Percentiles rank a stretch among this genome's conserved stretches.
Conservation (phyloP, 2,113 vertebrate species). For the Periophthalmodon schlosseri region DNA sequence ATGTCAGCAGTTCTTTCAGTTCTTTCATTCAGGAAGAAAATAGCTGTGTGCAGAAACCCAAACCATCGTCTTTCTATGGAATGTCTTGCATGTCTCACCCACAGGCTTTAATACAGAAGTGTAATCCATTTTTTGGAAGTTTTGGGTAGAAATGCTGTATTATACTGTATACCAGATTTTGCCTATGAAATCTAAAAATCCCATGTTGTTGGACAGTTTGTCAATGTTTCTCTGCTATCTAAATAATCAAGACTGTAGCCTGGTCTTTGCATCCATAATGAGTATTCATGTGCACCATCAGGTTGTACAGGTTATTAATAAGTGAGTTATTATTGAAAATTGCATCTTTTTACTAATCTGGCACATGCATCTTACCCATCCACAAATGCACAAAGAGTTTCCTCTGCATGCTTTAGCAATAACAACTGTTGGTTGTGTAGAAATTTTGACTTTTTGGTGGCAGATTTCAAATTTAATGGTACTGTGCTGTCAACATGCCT, state of each 20-base stretch:
- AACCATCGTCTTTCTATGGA: conserved; percentile 9
- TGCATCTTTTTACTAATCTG: neutral
- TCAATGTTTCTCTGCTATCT: too few species aligned
- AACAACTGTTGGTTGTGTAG: neutral
- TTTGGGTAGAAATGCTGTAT: neutral
- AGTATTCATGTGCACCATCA: neutral
- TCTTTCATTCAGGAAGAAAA: conserved; percentile 27
- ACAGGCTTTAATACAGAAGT: conserved; percentile 31
- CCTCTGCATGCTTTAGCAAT: neutral
- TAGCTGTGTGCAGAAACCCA: conserved; percentile 26
- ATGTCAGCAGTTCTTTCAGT: conserved; percentile 40
- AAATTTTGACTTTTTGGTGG: neutral
- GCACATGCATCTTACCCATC: too few species aligned
- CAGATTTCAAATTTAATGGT: neutral
- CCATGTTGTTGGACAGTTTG: neutral
- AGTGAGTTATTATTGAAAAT: neutral
- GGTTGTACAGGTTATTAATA: neutral
- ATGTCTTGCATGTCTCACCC: conserved; percentile 14
- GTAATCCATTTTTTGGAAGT: conserved; percentile 3
- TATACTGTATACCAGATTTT: conserved; percentile 9
- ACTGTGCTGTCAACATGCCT: conserved; percentile 26
- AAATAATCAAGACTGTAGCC: too few species aligned
- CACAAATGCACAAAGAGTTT: too few species aligned
- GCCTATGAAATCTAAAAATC: neutral
- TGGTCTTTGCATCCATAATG: too few species aligned